Evolutionary conservation across 2,797 vertebrate species (phyloP).

Genomic region (Parotocinclus haroldoi): DNA sequence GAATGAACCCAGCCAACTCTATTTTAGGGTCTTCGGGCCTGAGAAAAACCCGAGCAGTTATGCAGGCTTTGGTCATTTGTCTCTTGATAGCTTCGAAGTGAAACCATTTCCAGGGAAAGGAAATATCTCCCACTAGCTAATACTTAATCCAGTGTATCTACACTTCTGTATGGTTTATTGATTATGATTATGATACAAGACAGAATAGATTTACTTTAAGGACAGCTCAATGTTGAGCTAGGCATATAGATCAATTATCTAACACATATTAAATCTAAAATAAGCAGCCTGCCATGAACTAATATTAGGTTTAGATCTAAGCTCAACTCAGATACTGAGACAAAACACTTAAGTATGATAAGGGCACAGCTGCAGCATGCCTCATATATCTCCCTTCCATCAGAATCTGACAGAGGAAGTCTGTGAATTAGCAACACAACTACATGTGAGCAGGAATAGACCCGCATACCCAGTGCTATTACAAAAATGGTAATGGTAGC

Average conservation of each 20-base stretch:
- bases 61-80: slow-evolving; percentile 50
- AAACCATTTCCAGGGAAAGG: slow-evolving; percentile 51
- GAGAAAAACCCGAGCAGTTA: slow-evolving; percentile 62
- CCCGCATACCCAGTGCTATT: too few species aligned
- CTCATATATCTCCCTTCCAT: slow-evolving; percentile 12
- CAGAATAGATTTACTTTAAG: too few species aligned
- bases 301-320: too few species aligned
- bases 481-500: too few species aligned
- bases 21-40: slow-evolving; percentile 68
- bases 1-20: slow-evolving; percentile 51
- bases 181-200: too few species aligned
- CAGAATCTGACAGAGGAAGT: slow-evolving; percentile 25
- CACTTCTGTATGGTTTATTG: background rate
- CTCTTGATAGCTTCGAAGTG: slow-evolving; percentile 50
- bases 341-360: slow-evolving; percentile 11
- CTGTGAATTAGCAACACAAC: slow-evolving; percentile 5
- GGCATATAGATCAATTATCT: too few species aligned
- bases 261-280: too few species aligned
- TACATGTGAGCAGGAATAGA: background rate
- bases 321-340: background rate
- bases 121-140: too few species aligned
- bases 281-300: too few species aligned
- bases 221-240: too few species aligned
- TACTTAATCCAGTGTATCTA: background rate
- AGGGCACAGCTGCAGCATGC: slow-evolving; percentile 1